Evolutionary conservation across 2,113 vertebrate genomes (phyloP).

Genomic region (Capreolus pygargus): DNA sequence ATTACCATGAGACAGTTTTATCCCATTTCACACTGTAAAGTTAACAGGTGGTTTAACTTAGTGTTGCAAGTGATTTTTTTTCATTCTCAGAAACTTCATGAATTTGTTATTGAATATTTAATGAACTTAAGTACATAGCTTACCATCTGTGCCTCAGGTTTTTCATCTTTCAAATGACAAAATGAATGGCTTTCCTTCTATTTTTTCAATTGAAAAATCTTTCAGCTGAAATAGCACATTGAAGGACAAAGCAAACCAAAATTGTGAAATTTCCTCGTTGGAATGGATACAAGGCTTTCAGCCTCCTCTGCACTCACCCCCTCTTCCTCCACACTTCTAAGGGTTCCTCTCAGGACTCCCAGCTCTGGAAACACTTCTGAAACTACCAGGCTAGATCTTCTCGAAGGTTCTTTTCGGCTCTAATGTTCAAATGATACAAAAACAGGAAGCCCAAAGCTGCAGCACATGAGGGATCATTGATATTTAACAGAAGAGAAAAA

Average conservation of each 20-base stretch:
- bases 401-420: not conserved
- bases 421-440: not conserved
- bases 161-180: slow-evolving; percentile 1
- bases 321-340: not conserved
- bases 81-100: not conserved
- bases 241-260: not conserved
- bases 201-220: not conserved
- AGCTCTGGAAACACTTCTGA: not conserved
- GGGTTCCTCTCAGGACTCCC: too few relatives aligned
- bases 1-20: not conserved
- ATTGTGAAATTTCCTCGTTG: not conserved
- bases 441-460: not conserved
- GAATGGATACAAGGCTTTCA: not conserved
- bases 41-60: not conserved
- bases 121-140: not conserved
- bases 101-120: not conserved
- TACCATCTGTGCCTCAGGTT: not conserved
- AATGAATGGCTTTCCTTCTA: not conserved
- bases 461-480: not conserved
- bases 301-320: not conserved
- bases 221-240: not conserved
- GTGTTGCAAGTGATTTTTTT: not conserved
- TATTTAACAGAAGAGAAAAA: not conserved
- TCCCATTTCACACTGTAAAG: not conserved
- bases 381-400: not conserved